Evolutionary conservation across 2,797 vertebrate species (phyloP).

Genomic region (Silurus aristotelis): DNA sequence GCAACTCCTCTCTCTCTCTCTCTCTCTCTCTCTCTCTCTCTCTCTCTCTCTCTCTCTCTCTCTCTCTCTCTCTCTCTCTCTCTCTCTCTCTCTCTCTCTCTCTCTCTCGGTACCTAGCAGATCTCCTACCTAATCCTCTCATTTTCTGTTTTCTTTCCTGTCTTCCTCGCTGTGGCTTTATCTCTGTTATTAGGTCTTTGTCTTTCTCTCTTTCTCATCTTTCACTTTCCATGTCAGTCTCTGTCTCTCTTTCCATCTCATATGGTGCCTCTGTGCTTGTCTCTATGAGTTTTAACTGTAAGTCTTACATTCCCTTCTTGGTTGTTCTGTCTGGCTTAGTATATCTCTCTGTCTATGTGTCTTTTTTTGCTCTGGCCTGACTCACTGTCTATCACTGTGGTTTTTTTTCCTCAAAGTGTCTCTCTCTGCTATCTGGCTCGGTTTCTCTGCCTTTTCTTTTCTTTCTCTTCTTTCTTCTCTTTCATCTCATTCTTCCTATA

Average conservation of each 20-base stretch:
- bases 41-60: not conserved
- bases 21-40: not conserved
- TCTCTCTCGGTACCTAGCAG: not conserved
- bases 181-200: not conserved
- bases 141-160: not conserved
- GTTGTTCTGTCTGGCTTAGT: not conserved
- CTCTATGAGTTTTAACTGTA: too few species aligned
- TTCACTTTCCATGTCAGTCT: not conserved
- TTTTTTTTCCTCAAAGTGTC: too few species aligned
- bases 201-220: not conserved
- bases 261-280: not conserved
- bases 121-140: not conserved
- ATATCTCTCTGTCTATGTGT: not conserved
- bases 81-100: not conserved
- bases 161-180: not conserved
- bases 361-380: not conserved
- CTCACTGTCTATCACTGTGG: not conserved
- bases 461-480: not conserved
- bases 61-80: not conserved
- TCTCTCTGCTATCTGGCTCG: not conserved
- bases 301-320: not conserved
- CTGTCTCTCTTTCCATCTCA: not conserved
- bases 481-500: not conserved
- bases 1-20: not conserved
- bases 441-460: not conserved